These are phyloP conservation scores for Naja naja DNA, from an alignment of 2,113 vertebrate species.

Conservation along the genomic window DNA sequence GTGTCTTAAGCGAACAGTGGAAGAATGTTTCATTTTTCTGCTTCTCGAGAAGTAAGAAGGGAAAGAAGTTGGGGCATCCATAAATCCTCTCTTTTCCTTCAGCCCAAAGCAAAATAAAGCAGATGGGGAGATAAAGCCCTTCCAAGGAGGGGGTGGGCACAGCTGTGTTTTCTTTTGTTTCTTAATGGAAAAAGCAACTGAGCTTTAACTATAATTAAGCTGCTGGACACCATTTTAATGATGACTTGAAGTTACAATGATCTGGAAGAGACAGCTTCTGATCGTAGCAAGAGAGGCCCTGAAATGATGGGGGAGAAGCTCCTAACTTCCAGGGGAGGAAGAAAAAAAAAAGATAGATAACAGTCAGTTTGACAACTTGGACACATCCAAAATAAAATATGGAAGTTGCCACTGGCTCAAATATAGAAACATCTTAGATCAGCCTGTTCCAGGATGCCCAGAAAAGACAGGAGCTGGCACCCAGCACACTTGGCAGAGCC, in stretches of 20 bases:
- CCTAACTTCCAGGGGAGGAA: not conserved
- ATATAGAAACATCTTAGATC: too few relatives aligned
- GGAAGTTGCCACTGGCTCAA: too few relatives aligned
- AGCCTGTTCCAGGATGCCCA: too few relatives aligned
- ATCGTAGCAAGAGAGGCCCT: not conserved
- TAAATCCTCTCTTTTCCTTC: not conserved
- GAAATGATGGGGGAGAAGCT: not conserved
- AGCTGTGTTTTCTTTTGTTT: not conserved
- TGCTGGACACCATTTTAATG: slow-evolving; percentile 5
- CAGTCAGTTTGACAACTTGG: not conserved
- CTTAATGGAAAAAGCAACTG: slow-evolving; percentile 8
- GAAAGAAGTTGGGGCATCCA: not conserved
- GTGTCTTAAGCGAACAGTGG: not conserved
- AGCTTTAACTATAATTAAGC: slow-evolving; percentile 14
- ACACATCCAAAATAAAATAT: too few relatives aligned
- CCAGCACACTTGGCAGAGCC: too few relatives aligned
- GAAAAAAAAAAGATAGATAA: not conserved
- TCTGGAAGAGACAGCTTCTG: not conserved
- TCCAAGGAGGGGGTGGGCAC: not conserved
- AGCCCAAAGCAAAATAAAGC: slow-evolving; percentile 13
- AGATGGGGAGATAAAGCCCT: slow-evolving; percentile 18
- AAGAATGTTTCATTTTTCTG: not conserved
- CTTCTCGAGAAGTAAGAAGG: not conserved
- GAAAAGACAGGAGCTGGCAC: too few relatives aligned
- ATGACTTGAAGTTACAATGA: slow-evolving; percentile 38